These are phyloP conservation scores for Alexandromys oeconomus DNA, from an alignment of 2,797 vertebrate genomes.

Conservation along the genomic window DNA sequence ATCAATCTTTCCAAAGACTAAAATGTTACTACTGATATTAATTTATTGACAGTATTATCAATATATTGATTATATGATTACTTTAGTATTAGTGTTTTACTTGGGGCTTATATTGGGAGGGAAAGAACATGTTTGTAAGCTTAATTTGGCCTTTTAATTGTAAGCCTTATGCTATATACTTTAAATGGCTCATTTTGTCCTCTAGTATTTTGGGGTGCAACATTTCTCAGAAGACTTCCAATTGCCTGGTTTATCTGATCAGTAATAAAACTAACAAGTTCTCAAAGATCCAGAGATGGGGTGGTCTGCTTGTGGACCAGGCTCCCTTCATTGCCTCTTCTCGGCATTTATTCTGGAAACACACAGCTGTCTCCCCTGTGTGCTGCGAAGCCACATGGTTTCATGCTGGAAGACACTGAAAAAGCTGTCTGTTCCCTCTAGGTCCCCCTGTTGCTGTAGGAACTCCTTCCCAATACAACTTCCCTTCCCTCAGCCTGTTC, in stretches of 20 bases:
- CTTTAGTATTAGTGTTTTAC: neutral
- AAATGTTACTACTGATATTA: neutral
- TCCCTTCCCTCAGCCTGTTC: neutral
- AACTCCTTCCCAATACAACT: neutral
- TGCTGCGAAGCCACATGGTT: neutral
- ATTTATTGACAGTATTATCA: neutral
- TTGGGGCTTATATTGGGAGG: neutral
- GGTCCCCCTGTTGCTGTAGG: too few relatives aligned
- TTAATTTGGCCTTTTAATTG: neutral
- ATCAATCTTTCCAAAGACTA: conserved; percentile 29
- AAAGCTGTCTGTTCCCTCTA: too few relatives aligned
- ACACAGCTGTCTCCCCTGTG: neutral
- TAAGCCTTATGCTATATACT: neutral
- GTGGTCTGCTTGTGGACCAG: neutral
- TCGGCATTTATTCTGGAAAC: neutral
- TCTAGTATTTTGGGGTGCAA: neutral
- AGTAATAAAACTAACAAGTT: neutral
- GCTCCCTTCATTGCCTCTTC: neutral
- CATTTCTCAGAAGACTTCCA: neutral
- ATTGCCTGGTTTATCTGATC: neutral
- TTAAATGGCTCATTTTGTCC: neutral
- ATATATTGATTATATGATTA: neutral
- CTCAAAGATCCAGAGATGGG: neutral
- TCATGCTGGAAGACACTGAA: neutral
- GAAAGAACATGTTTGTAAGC: conserved; percentile 11